Base-by-base conservation (phyloP, 2,888 invertebrate genomes). In the Philhelius pedissequus region DNA sequence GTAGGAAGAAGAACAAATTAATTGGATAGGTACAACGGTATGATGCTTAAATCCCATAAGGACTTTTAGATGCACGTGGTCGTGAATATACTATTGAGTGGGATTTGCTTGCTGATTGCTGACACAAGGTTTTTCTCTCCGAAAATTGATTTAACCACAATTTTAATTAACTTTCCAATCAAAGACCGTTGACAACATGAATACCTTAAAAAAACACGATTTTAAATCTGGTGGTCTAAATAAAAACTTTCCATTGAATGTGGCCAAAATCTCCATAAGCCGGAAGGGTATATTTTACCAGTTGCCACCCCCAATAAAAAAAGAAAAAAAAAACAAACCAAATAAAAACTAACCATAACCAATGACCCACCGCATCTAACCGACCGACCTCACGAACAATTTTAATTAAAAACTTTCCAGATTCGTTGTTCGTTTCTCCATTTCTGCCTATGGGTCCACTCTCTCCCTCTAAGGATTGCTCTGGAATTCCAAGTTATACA, bases 371-470 rank as follows among this genome's bases (percentile, higher is more conserved):
- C 48, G n/a, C n/a, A 22, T 25, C 74, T 64, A 70, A 74, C 74
- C 70, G 56, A 79, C 66, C 69, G 56, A 79, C 66, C 69, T 70
- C 66, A 74, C 70, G 74, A 84, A 75, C 75, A 74, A 75, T 79
- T 84, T 84, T 84, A 84, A 84, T 84, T 84, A 84, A 84, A 83
- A 84, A 84, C 83, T 84, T 83, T 79, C 40, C 20, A 71, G n/a
- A 38, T 43, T 50, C 32, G 35, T 43, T 48, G 48, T 35, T 35
- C 30, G 22, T 13, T 32, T 32, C 27, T 25, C 62, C 62, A 56
- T 22, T 50, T 8, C n/a, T 25, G 13, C 18, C 9, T 18, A 22
- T 60, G 30, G 66, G 30, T 50, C 43, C 15, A 27, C 1, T 25
- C 62, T 40, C 60, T 18, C 1, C 15, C 62, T 40, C 60, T 18